Percentiles rank a stretch among this genome's conserved stretches.
phyloP scores from a whole-genome alignment of 2,113 vertebrate species.

The Galemys pyrenaicus region DNA sequence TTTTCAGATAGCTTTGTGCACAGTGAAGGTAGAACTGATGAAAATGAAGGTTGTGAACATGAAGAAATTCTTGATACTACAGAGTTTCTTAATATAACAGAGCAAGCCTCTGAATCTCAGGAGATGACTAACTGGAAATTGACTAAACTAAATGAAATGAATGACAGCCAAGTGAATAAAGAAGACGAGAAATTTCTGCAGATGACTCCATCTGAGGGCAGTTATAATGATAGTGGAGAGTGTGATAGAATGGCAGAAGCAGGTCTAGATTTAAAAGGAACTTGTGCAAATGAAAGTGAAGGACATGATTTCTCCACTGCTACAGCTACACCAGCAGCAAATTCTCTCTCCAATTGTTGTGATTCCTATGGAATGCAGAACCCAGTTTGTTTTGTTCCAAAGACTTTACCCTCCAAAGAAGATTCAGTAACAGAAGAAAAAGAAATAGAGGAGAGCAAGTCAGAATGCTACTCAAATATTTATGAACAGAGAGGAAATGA shows the following conservation, averaged over 20 bases:
- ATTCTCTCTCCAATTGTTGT: slow-evolving; percentile 86
- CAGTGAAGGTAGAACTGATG: slow-evolving; percentile 71
- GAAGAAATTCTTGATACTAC: slow-evolving; percentile 74
- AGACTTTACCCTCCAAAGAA: slow-evolving; percentile 95
- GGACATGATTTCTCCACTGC: slow-evolving; percentile 77
- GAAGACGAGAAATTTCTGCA: slow-evolving; percentile 81
- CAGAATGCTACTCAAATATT: slow-evolving; percentile 89
- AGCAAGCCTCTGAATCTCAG: slow-evolving; percentile 84
- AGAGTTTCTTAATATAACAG: slow-evolving; percentile 71
- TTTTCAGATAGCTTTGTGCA: slow-evolving; percentile 76
- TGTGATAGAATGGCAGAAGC: slow-evolving; percentile 73
- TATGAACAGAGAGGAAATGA: slow-evolving; percentile 89
- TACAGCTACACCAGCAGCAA: slow-evolving; percentile 80
- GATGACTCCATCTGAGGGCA: slow-evolving; percentile 75
- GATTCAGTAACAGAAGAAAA: slow-evolving; percentile 99
- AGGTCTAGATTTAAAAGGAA: slow-evolving; percentile 75
- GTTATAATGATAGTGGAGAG: slow-evolving; percentile 66
- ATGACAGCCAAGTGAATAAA: slow-evolving; percentile 79
- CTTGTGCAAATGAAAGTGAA: slow-evolving; percentile 79
- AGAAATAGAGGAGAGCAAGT: slow-evolving; percentile 99
- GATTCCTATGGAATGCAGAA: slow-evolving; percentile 91
- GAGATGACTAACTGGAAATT: slow-evolving; percentile 83
- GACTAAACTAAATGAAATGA: slow-evolving; percentile 82
- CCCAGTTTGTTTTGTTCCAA: slow-evolving; percentile 86
- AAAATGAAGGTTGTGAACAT: slow-evolving; percentile 70